Conservation (phyloP, 1,140 invertebrate genomes). For the Lordiphosa clarofinis region DNA sequence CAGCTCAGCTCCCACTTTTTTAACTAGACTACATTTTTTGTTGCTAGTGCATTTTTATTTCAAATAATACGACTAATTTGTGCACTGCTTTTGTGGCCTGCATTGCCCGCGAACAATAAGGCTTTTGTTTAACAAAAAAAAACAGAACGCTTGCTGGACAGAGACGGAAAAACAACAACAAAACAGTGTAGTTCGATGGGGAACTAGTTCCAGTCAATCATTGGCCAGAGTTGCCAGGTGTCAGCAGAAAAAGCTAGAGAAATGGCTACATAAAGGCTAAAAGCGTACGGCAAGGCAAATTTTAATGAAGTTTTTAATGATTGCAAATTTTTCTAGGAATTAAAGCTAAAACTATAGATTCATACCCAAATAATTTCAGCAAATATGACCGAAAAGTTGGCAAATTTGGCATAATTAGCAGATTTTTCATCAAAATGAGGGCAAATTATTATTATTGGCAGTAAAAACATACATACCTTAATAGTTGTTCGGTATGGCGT, state of each 20-base stretch:
- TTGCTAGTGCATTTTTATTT: conserved; percentile 25
- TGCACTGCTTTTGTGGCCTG: conserved; percentile 42
- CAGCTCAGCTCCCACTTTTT: conserved; percentile 12
- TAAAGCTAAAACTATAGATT: too few relatives aligned
- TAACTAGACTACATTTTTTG: conserved; percentile 51
- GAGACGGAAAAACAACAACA: conserved; percentile 68
- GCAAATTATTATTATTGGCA: too few relatives aligned
- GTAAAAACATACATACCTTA: too few relatives aligned
- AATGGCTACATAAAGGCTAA: neutral
- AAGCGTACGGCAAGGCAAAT: neutral
- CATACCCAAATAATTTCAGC: too few relatives aligned
- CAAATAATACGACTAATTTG: conserved; percentile 22
- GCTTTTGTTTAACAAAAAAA: conserved; percentile 69
- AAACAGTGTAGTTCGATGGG: conserved; percentile 36
- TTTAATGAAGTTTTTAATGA: too few relatives aligned
- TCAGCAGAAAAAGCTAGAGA: too few relatives aligned
- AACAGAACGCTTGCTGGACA: conserved; percentile 44
- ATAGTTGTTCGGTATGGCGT: too few relatives aligned
- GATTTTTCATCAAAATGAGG: too few relatives aligned
- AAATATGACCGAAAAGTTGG: too few relatives aligned
- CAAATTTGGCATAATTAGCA: too few relatives aligned
- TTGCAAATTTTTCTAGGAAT: too few relatives aligned
- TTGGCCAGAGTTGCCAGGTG: neutral
- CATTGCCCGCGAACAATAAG: conserved; percentile 68
- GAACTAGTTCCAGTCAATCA: neutral